Base-by-base conservation (phyloP, 2,888 invertebrate genomes). In the Tetranychus piercei region DNA sequence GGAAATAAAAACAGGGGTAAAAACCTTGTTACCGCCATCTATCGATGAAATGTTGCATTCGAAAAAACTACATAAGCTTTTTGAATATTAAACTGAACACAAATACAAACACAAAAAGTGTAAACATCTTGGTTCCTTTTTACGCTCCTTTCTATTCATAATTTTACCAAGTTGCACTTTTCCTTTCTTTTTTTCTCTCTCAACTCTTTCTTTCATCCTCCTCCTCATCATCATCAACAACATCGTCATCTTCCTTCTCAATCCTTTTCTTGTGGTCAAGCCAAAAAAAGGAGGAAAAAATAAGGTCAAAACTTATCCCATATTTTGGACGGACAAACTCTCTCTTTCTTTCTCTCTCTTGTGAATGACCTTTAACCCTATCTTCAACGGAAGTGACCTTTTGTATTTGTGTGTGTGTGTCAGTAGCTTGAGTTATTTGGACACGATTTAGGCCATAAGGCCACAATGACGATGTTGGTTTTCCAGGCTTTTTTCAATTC, bases 171-270 rank as follows among this genome's bases (percentile, higher is more conserved):
- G 34, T 34, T 34, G 34, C 34, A 44, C 72, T 72, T 44, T 23
- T 23, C 72, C 72, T 43, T 34, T 72, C 34, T 72, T 15, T 45
- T 43, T 72, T 43, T 72, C 72, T 69, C 69, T 72, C 72, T n/a
- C 72, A 22, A 20, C 23, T 43, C 11, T 23, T 71, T 23, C 9
- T 23, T 44, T 23, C 34, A 6, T 43, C 45, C n/a, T 20, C 15
- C 20, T 43, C 43, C 44, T 34, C 45, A 6, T 43, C 69, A 69
- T 69, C 34, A 23, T 5, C 69, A 69, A 15, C 34, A 23, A 11
- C 69, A 69, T 23, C 69, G n/a, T 55, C 55, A 55, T 55, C 55
- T 15, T 55, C 55, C 55, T 55, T 15, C 55, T 55, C 55, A 55
- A 55, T 55, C 55, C 55, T 55, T 55, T 55, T 55, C 9, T 55